Percentiles rank a stretch among this genome's conserved stretches.
Conservation (phyloP, 2,113 vertebrate species). For the Nycticorax nycticorax region DNA sequence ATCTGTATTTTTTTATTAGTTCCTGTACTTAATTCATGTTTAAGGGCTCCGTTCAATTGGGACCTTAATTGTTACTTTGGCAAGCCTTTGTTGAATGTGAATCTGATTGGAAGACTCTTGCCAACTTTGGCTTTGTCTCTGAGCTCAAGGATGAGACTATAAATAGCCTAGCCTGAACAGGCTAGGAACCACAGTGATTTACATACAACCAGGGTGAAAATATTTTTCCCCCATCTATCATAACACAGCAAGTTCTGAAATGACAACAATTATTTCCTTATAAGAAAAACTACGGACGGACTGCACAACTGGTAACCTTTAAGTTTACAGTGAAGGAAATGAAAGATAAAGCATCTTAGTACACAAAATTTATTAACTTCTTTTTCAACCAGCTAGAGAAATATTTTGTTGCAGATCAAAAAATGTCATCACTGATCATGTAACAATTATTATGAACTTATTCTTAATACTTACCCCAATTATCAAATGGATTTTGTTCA, state of each 20-base stretch:
- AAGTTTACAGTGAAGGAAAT: neutral
- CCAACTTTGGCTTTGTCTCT: neutral
- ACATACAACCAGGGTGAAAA: neutral
- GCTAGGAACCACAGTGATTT: neutral
- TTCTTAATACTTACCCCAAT: slow-evolving; percentile 80
- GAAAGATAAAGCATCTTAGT: neutral
- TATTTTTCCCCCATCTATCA: neutral
- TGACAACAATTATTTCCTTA: neutral
- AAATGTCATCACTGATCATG: rapidly evolving
- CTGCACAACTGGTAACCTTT: neutral
- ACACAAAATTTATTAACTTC: neutral
- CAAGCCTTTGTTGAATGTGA: neutral
- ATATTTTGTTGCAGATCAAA: neutral
- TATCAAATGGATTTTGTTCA: slow-evolving; percentile 77
- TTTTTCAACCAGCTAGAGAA: neutral
- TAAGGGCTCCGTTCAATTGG: neutral
- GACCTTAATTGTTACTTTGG: neutral
- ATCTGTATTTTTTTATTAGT: neutral
- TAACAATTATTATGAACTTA: rapidly evolving
- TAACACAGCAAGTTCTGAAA: neutral
- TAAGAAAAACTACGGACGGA: rapidly evolving
- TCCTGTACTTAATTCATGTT: neutral
- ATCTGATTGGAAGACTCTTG: neutral
- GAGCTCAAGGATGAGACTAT: neutral
- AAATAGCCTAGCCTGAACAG: neutral